Percentiles rank a stretch among this genome's conserved stretches.
Evolutionary conservation across 2,888 invertebrate genomes (phyloP).

Genomic region (Hydroisotoma schaefferi): DNA sequence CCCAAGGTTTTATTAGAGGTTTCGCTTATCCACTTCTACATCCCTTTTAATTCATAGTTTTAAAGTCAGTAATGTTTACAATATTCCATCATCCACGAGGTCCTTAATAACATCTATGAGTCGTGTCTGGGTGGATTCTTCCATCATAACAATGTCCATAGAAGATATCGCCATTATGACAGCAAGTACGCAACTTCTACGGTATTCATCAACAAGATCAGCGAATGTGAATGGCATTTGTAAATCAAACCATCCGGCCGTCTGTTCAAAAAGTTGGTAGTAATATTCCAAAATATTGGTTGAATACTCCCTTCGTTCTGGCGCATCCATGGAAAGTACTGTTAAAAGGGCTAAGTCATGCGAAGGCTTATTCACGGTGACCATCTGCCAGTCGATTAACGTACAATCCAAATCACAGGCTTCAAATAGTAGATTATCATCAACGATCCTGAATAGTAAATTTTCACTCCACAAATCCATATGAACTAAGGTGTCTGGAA

Average conservation of each 20-base stretch:
- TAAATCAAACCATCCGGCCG: slow-evolving; percentile 21
- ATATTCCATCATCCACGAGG: slow-evolving; percentile 33
- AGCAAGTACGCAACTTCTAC: slow-evolving; percentile 38
- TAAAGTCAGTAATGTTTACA: too few species aligned
- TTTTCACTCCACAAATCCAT: slow-evolving; percentile 51
- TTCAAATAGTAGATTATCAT: slow-evolving; percentile 11
- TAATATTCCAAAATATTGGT: slow-evolving; percentile 46
- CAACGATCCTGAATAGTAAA: slow-evolving; percentile 46
- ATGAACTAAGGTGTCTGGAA: slow-evolving; percentile 41
- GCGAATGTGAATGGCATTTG: slow-evolving; percentile 33
- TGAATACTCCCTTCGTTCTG: slow-evolving; percentile 34
- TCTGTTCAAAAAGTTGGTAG: slow-evolving; percentile 34
- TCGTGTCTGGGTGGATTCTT: slow-evolving; percentile 31
- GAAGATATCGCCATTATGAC: slow-evolving; percentile 38
- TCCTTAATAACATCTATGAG: slow-evolving; percentile 38
- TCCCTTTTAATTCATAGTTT: too few species aligned
- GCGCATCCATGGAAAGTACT: slow-evolving; percentile 44
- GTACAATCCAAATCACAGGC: slow-evolving; percentile 39
- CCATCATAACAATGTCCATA: slow-evolving; percentile 32
- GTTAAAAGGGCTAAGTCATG: slow-evolving; percentile 48
- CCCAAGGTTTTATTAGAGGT: too few species aligned
- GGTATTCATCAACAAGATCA: slow-evolving; percentile 26
- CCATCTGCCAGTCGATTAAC: slow-evolving; percentile 50
- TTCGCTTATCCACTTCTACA: too few species aligned
- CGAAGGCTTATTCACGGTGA: slow-evolving; percentile 47